Evolutionary conservation across 2,888 invertebrate genomes (phyloP), one percentile per base, ranked within the genome.

Genomic region (Nipponacmea schrenckii): DNA sequence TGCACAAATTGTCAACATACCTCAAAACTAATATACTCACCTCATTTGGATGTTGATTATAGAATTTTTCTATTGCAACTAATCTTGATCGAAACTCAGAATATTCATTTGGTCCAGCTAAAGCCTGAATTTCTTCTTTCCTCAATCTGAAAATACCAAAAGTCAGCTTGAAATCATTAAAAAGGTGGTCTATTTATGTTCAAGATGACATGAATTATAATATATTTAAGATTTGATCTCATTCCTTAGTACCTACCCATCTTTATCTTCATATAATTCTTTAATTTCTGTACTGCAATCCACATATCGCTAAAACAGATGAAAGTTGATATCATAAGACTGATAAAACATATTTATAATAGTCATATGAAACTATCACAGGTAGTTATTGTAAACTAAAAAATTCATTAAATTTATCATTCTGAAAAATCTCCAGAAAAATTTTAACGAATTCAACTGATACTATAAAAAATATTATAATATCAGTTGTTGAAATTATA

Each of bases 101-200:
- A 89, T 99, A 98, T 88, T 99, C 99, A 91, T 99, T 99, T 1
- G 98, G 98, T 0, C 98, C 99, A 0, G 97, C 96, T 27, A 99
- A 90, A 0, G 97, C 94, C 62, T 94, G 93, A 75, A 98, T 96
- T 91, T 98, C 98, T 84, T 96, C 95, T 90, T 97, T 97, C 20
- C 98, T 91, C 79, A 95, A 92, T 0, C 96, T 89, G 73, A 48
- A 78, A 77, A 62, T 46, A 66, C 24, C 45, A 69, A 2, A 24
- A 24, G 44, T 17, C 56, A 15, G 17, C 5, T 8, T 2, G 20
- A 46, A n/a, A 48, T 14, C 12, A 27, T 14, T 5, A n/a, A 50
- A 3, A 31, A 31, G 5, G 31, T n/a, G n/a, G n/a, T n/a, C n/a
- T n/a, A n/a, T n/a, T n/a, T n/a, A n/a, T n/a, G 10, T 63, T 12